Percentiles rank a stretch among this genome's conserved stretches.
These are phyloP conservation scores for Aeoliscus strigatus DNA, from an alignment of 2,797 vertebrate genomes.

Conservation along the genomic window DNA sequence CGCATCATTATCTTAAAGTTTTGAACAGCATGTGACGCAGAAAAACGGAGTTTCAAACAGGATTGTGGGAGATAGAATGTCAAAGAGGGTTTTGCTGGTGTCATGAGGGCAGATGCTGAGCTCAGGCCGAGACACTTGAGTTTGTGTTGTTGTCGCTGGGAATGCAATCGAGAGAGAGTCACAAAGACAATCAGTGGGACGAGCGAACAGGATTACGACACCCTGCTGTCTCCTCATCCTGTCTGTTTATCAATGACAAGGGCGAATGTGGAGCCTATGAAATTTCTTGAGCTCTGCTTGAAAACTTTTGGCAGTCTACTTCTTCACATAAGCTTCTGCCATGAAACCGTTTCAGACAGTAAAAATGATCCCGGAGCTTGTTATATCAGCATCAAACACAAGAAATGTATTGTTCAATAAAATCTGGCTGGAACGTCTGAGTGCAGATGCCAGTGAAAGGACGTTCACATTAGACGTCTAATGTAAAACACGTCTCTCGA, in stretches of 20 bases:
- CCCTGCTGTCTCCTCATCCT: constrained; percentile 60
- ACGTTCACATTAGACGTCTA: no score
- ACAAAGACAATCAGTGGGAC: constrained; percentile 41
- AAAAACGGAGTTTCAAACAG: no score
- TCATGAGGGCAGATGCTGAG: no score
- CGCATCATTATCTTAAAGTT: no score
- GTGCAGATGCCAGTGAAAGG: neutral
- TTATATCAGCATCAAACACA: constrained; percentile 21
- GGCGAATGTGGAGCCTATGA: constrained; percentile 36
- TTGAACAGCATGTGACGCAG: no score
- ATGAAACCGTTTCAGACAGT: constrained; percentile 16
- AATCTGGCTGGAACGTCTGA: constrained; percentile 13
- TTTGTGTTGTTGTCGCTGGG: no score
- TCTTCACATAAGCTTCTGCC: constrained; percentile 23
- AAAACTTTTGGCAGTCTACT: constrained; percentile 46
- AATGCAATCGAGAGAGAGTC: no score
- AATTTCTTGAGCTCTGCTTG: constrained; percentile 50
- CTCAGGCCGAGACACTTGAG: no score
- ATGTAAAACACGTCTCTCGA: no score
- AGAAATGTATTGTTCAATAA: constrained; percentile 18
- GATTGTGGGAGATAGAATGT: no score
- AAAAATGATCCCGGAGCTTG: constrained; percentile 22
- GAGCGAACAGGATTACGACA: constrained; percentile 44
- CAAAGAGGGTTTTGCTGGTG: no score
- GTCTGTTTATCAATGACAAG: constrained; percentile 57